These are phyloP conservation scores for Burhinus bistriatus DNA, from an alignment of 2,113 vertebrate genomes.

Conservation along the genomic window DNA sequence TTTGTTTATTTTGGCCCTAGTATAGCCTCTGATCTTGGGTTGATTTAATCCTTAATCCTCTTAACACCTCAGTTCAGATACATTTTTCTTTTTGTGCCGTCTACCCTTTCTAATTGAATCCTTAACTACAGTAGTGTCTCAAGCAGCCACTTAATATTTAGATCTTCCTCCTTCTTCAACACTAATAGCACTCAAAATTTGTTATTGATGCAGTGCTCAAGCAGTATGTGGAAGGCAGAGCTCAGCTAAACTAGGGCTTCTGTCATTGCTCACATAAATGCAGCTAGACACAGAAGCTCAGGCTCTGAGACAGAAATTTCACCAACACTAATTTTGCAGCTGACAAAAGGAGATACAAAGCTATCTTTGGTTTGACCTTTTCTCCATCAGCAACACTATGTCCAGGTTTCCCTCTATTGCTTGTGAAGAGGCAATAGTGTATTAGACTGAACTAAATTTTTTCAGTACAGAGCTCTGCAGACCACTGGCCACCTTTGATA, in stretches of 20 bases:
- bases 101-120: constrained; percentile 3
- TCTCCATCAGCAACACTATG: neutral
- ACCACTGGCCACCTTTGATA: neutral
- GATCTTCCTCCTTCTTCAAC: neutral
- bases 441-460: neutral
- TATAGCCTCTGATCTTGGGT: constrained; percentile 19
- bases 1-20: constrained; percentile 33
- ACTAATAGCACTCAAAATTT: neutral
- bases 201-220: neutral
- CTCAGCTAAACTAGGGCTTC: neutral
- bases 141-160: neutral
- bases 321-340: neutral
- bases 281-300: neutral
- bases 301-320: neutral
- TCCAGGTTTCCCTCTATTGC: neutral
- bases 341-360: neutral
- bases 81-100: neutral
- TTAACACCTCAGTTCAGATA: neutral
- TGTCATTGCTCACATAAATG: neutral
- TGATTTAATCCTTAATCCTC: constrained; percentile 36
- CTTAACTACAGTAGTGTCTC: neutral
- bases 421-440: neutral
- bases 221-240: neutral
- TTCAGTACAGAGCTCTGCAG: neutral
- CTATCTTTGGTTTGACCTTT: neutral